Percentiles rank a stretch among this genome's conserved stretches.
Evolutionary conservation across 2,888 invertebrate genomes (phyloP).

Genomic region (Diplolepis rosae): DNA sequence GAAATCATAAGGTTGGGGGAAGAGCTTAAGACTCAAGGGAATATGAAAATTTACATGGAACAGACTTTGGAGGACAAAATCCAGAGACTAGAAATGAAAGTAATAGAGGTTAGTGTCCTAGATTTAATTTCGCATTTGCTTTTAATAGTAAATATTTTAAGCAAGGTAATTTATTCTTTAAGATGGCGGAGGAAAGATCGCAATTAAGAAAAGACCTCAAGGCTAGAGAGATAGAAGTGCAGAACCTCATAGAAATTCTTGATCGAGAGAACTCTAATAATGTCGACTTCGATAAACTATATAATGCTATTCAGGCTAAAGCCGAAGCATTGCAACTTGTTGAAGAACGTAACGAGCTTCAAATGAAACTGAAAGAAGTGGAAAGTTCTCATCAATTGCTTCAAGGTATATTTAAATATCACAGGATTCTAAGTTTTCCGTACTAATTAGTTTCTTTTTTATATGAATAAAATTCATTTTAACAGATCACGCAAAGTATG

Average conservation of each 20-base stretch:
- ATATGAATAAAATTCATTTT: too few relatives aligned
- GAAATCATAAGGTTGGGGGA: constrained; percentile 61
- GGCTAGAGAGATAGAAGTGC: constrained; percentile 63
- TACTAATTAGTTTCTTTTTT: neutral
- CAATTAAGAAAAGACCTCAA: constrained; percentile 61
- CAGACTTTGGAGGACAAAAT: constrained; percentile 76
- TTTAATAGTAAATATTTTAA: neutral
- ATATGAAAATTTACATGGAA: constrained; percentile 76
- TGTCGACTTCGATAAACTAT: constrained; percentile 73
- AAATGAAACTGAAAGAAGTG: constrained; percentile 66
- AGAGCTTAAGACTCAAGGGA: constrained; percentile 68
- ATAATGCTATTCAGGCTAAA: constrained; percentile 77
- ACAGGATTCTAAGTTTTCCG: neutral
- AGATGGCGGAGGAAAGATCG: constrained; percentile 61
- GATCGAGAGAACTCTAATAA: constrained; percentile 63
- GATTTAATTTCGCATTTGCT: neutral
- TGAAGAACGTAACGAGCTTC: constrained; percentile 75
- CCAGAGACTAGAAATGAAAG: constrained; percentile 76
- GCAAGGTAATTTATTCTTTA: neutral
- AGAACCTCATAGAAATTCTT: constrained; percentile 64
- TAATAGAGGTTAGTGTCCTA: constrained; percentile 75
- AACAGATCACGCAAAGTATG: constrained; percentile 48
- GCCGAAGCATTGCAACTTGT: constrained; percentile 77
- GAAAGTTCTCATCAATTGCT: constrained; percentile 72
- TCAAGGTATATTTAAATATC: constrained; percentile 65